A percentile compares a stretch with the other conserved stretches of the same genome.
Evolutionary conservation across 2,888 invertebrate genomes (phyloP).

Genomic region (Parnassius orleans): DNA sequence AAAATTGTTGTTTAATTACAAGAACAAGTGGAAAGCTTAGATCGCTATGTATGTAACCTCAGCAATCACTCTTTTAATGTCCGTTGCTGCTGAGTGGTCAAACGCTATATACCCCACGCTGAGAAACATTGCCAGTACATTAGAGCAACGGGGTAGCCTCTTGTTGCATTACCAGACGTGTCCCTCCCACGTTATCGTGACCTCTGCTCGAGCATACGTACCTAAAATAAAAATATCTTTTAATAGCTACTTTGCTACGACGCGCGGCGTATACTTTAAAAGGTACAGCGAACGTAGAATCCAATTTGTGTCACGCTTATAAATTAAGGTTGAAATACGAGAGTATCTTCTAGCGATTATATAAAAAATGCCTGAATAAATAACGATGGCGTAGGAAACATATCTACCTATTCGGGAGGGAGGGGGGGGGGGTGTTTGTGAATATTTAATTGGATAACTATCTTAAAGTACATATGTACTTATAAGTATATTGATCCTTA

Average conservation of each 20-base stretch:
- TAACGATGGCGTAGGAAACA: constrained; percentile 1
- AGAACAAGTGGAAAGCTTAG: constrained; percentile 20
- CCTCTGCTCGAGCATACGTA: constrained; percentile 19
- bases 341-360: constrained; percentile 17
- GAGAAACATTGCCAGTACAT: constrained; percentile 60
- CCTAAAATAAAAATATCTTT: constrained; percentile 16
- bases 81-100: constrained; percentile 63
- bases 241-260: constrained; percentile 2
- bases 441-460: too few species aligned
- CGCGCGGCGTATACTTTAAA: constrained; percentile 14
- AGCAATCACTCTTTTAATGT: constrained; percentile 57
- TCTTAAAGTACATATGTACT: too few species aligned
- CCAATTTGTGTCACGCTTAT: constrained; percentile 25
- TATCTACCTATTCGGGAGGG: too few species aligned
- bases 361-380: constrained; percentile 31
- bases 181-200: constrained; percentile 30
- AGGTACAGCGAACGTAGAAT: constrained; percentile 11
- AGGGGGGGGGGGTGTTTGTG: too few species aligned
- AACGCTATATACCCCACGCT: constrained; percentile 61
- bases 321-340: constrained; percentile 24
- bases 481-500: too few species aligned
- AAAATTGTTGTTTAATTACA: constrained; percentile 22
- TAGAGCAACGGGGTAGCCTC: constrained; percentile 51
- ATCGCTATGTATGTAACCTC: constrained; percentile 25
- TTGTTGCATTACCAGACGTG: constrained; percentile 53